A percentile compares a stretch with the other conserved stretches of the same genome.
These are phyloP conservation scores for Oreochromis aureus DNA, from an alignment of 2,113 vertebrate genomes.

Conservation along the genomic window DNA sequence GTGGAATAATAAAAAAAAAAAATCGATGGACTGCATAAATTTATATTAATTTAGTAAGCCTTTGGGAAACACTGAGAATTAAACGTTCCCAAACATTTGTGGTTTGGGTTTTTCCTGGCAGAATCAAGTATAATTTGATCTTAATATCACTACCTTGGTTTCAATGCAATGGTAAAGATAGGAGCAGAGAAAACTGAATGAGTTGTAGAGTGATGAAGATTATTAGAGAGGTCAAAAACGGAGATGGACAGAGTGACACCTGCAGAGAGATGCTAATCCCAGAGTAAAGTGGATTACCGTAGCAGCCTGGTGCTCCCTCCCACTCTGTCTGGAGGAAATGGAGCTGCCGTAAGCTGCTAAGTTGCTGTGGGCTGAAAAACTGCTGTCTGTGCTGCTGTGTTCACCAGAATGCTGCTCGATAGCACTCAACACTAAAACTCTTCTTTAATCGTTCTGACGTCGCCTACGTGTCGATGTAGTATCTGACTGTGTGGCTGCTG, in stretches of 20 bases:
- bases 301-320: constrained; percentile 8
- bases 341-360: constrained; percentile 30
- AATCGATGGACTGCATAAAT: not conserved
- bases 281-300: constrained; percentile 52
- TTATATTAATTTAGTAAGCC: not conserved
- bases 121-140: not conserved
- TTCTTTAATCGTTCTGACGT: not conserved
- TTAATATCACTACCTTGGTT: not conserved
- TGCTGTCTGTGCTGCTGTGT: not conserved
- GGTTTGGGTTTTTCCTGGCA: not conserved
- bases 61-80: not conserved
- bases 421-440: not conserved
- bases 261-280: constrained; percentile 40
- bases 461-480: not conserved
- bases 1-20: not conserved
- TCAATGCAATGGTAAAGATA: not conserved
- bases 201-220: not conserved
- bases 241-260: constrained; percentile 16
- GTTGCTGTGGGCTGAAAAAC: not conserved
- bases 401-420: not conserved
- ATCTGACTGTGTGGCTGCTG: not conserved
- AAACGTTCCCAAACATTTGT: not conserved
- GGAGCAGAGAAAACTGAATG: not conserved
- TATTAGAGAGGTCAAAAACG: not conserved
- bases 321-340: constrained; percentile 23